These are phyloP conservation scores for Rhegmatorhina hoffmannsi DNA, from an alignment of 2,113 vertebrate genomes.

Conservation along the genomic window DNA sequence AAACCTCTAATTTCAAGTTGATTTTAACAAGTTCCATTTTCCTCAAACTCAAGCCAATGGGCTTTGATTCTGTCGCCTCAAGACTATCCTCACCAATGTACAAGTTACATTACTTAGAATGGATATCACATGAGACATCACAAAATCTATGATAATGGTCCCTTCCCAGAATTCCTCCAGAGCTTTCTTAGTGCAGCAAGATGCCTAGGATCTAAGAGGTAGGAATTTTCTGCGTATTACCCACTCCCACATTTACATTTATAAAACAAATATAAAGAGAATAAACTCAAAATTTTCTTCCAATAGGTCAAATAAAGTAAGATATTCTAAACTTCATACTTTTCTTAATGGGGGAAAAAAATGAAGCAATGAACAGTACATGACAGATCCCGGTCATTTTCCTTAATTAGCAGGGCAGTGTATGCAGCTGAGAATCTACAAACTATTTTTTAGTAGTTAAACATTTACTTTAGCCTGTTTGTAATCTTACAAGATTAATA, in stretches of 20 bases:
- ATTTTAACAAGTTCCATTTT: background rate
- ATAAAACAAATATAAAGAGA: background rate
- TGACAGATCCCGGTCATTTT: background rate
- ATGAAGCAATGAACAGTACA: background rate
- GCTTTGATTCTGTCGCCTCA: background rate
- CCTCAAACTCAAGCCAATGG: background rate
- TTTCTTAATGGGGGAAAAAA: background rate
- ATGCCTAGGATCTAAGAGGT: background rate
- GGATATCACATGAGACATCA: background rate
- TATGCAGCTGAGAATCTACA: background rate
- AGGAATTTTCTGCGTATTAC: background rate
- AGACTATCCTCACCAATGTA: background rate
- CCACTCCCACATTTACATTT: background rate
- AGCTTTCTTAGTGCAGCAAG: background rate
- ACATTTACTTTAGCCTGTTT: background rate
- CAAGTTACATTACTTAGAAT: background rate
- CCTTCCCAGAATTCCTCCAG: background rate
- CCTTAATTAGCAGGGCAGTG: background rate
- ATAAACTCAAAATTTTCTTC: background rate
- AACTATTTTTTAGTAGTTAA: background rate
- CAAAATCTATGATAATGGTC: background rate
- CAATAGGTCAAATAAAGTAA: background rate
- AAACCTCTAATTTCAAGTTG: background rate
- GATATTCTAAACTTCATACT: background rate
- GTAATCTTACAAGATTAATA: background rate